These are phyloP conservation scores for Erinaceus europaeus DNA, from an alignment of 2,113 vertebrate species.

Conservation along the genomic window DNA sequence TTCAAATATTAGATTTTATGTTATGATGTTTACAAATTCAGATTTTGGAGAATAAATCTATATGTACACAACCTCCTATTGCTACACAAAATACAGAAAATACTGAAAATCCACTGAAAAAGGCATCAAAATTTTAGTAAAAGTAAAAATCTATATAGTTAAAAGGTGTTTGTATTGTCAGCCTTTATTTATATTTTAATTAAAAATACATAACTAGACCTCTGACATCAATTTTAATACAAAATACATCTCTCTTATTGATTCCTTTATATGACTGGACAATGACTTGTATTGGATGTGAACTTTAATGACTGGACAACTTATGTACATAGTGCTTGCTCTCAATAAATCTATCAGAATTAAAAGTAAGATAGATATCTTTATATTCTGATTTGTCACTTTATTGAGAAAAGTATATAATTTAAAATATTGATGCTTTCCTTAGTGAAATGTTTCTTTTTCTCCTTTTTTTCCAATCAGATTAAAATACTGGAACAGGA, in stretches of 20 bases:
- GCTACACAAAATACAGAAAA: not conserved
- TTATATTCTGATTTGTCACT: not conserved
- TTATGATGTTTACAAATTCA: constrained; percentile 19
- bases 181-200: not conserved
- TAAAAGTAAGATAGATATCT: constrained; percentile 13
- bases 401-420: not conserved
- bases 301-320: not conserved
- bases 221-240: constrained; percentile 30
- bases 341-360: constrained; percentile 26
- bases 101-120: constrained; percentile 1
- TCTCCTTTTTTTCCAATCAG: constrained; percentile 77
- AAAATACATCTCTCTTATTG: not conserved
- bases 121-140: too few relatives aligned
- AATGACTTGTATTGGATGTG: not conserved
- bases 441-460: constrained; percentile 25
- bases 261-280: not conserved
- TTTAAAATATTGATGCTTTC: constrained; percentile 51
- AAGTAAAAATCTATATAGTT: not conserved
- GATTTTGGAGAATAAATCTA: constrained; percentile 19
- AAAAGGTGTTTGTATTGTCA: not conserved
- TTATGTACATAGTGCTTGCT: too few relatives aligned
- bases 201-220: constrained; percentile 19
- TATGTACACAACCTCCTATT: not conserved
- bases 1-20: too few relatives aligned
- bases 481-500: constrained; percentile 96